These are phyloP conservation scores for Aethina tumida DNA, from an alignment of 1,140 invertebrate genomes.

Conservation along the genomic window DNA sequence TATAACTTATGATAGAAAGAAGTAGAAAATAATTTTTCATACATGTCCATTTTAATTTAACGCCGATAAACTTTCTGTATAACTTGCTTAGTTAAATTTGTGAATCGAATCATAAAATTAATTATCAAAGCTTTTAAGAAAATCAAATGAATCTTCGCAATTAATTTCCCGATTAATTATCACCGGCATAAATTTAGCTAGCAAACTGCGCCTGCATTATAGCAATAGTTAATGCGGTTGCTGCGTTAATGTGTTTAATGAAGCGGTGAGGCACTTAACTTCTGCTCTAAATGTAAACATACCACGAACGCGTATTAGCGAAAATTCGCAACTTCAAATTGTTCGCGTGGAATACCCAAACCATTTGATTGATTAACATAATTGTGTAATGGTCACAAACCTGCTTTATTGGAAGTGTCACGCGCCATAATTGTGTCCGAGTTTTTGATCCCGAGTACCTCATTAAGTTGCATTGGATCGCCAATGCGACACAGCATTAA, in stretches of 20 bases:
- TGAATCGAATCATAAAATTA: too few relatives aligned
- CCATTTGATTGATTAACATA: too few relatives aligned
- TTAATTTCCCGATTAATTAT: slow-evolving; percentile 13
- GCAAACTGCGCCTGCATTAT: slow-evolving; percentile 11
- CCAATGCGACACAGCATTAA: too few relatives aligned
- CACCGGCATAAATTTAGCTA: slow-evolving; percentile 13
- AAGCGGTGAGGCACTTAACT: slow-evolving; percentile 14
- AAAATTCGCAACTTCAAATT: slow-evolving; percentile 4
- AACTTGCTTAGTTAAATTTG: too few relatives aligned
- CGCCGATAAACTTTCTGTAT: too few relatives aligned
- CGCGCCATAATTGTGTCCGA: neutral
- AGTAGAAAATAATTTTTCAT: too few relatives aligned
- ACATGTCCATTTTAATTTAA: too few relatives aligned
- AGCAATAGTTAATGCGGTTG: slow-evolving; percentile 11
- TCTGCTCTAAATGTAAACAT: slow-evolving; percentile 12
- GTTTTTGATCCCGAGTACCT: neutral
- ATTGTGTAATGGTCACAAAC: too few relatives aligned
- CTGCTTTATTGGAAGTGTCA: too few relatives aligned
- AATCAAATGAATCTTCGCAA: slow-evolving; percentile 11
- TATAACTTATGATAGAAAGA: too few relatives aligned
- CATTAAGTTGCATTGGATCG: too few relatives aligned
- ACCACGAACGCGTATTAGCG: slow-evolving; percentile 4
- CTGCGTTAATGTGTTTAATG: slow-evolving; percentile 15
- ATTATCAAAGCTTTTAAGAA: too few relatives aligned
- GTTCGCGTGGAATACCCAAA: slow-evolving; percentile 1